Conservation (phyloP, 2,113 vertebrate species). For the Ophthalmolycus amberensis region DNA sequence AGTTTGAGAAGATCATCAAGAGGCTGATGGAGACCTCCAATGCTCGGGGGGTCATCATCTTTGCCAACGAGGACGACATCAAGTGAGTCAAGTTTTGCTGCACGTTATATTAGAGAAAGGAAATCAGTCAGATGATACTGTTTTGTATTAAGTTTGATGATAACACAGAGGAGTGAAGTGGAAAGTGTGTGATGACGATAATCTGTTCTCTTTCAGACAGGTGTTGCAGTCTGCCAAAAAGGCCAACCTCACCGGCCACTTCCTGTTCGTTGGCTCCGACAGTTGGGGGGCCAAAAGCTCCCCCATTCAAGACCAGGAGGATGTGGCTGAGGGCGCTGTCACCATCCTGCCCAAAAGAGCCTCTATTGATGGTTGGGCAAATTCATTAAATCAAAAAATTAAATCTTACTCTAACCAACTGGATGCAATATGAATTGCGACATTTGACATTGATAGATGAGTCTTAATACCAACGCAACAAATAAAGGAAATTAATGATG, state of each 20-base stretch:
- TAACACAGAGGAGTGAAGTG: neutral
- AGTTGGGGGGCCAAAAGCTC: slow-evolving; percentile 84
- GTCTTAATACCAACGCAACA: slow-evolving; percentile 31
- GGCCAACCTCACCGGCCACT: slow-evolving; percentile 90
- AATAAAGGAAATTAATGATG: slow-evolving; percentile 38
- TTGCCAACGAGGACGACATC: slow-evolving; percentile 96
- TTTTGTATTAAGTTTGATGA: neutral
- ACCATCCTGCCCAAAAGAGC: slow-evolving; percentile 84
- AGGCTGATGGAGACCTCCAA: slow-evolving; percentile 94
- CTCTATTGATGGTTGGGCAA: slow-evolving; percentile 84
- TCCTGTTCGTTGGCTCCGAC: slow-evolving; percentile 84
- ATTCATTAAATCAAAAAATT: slow-evolving; percentile 14
- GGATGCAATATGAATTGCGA: neutral
- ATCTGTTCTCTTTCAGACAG: slow-evolving; percentile 77
- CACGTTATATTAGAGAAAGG: neutral
- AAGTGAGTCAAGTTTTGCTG: slow-evolving; percentile 82
- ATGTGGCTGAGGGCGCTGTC: slow-evolving; percentile 83
- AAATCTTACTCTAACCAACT: neutral
- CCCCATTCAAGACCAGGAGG: slow-evolving; percentile 81
- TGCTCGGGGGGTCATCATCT: slow-evolving; percentile 92
- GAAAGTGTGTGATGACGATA: neutral
- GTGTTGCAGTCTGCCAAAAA: slow-evolving; percentile 86
- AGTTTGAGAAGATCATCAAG: slow-evolving; percentile 95
- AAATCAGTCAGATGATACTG: neutral
- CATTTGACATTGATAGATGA: slow-evolving; percentile 45